These are phyloP conservation scores for Ephialtes manifestator DNA, from an alignment of 2,888 invertebrate genomes.

Conservation along the genomic window DNA sequence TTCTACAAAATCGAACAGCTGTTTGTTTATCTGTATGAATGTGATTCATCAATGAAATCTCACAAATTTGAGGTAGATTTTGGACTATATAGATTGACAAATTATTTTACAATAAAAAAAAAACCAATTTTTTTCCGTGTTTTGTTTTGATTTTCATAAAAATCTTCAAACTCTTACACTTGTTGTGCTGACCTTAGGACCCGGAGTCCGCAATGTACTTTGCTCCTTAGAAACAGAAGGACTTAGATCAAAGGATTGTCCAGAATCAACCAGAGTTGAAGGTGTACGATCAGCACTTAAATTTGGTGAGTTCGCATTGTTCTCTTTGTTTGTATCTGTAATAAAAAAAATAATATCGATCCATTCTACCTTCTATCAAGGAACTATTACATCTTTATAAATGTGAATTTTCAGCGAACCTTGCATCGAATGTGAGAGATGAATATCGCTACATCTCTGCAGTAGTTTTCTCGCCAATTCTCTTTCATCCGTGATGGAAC, in stretches of 20 bases:
- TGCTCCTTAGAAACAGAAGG: constrained; percentile 51
- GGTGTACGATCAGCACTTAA: constrained; percentile 61
- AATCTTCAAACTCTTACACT: constrained; percentile 71
- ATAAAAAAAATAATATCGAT: constrained; percentile 7
- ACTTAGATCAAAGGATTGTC: constrained; percentile 44
- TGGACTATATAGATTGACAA: too few relatives aligned
- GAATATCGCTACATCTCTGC: constrained; percentile 75
- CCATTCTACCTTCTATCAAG: constrained; percentile 5
- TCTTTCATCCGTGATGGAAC: constrained; percentile 72
- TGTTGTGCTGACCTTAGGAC: constrained; percentile 63
- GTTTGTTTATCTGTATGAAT: too few relatives aligned
- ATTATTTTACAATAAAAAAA: too few relatives aligned
- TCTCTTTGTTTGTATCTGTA: constrained; percentile 80
- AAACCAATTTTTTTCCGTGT: too few relatives aligned
- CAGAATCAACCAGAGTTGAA: constrained; percentile 64
- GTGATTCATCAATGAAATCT: too few relatives aligned
- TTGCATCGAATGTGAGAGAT: constrained; percentile 35
- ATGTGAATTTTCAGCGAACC: constrained; percentile 13
- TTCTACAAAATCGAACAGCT: too few relatives aligned
- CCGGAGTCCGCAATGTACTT: constrained; percentile 24
- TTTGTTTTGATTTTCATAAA: not conserved
- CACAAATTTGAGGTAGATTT: too few relatives aligned
- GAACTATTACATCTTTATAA: not conserved
- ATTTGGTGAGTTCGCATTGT: constrained; percentile 78
- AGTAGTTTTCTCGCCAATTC: constrained; percentile 81